These are phyloP conservation scores for Orientallactaga sibirica DNA, from an alignment of 2,797 vertebrate species.

Conservation along the genomic window DNA sequence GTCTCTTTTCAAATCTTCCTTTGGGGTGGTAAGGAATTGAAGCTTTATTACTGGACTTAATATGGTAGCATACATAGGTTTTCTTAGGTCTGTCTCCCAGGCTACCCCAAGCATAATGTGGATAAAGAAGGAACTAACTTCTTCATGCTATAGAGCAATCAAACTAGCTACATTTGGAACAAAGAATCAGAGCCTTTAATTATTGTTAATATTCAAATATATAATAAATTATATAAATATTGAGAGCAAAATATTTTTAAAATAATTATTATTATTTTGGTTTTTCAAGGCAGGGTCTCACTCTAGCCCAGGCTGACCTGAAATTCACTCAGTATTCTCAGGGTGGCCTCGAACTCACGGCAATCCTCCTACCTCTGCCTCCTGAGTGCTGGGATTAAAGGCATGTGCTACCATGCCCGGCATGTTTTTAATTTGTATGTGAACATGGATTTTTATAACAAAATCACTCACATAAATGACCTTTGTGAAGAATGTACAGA, in stretches of 20 bases:
- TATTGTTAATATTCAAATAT: background rate
- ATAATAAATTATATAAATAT: conserved; percentile 37
- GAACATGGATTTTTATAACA: conserved; percentile 14
- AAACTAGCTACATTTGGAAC: background rate
- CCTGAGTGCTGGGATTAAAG: too few species aligned
- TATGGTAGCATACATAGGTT: background rate
- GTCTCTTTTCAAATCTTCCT: background rate
- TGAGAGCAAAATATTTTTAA: conserved; percentile 30
- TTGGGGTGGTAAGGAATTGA: background rate
- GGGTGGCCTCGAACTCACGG: too few species aligned
- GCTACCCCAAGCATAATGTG: background rate
- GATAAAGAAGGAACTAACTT: background rate
- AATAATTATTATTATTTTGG: background rate
- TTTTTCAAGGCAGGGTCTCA: too few species aligned
- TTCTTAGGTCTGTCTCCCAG: background rate
- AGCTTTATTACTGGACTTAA: background rate
- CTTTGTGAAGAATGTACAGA: background rate
- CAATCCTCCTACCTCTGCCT: too few species aligned
- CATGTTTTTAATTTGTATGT: background rate
- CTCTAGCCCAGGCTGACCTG: too few species aligned
- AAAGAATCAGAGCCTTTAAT: background rate
- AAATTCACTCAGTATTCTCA: too few species aligned
- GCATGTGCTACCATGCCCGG: too few species aligned
- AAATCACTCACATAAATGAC: background rate
- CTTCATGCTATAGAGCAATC: background rate